Evolutionary conservation across 2,113 vertebrate species (phyloP), one percentile per base, ranked within the genome.

Genomic region (Tonatia bakeri): DNA sequence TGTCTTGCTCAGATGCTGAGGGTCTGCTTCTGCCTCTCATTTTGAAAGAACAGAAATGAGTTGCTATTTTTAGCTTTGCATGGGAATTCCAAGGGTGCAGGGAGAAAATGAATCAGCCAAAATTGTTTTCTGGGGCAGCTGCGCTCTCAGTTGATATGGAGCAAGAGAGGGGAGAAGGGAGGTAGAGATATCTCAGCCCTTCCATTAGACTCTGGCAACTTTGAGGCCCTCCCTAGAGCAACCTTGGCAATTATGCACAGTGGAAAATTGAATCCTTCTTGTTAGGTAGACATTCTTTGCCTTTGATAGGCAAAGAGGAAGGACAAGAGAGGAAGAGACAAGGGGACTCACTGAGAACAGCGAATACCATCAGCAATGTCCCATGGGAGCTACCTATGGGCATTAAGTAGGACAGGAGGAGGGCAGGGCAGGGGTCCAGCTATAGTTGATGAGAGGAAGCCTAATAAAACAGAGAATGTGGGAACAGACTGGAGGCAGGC

Each of bases 1-100:
- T 83, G 92, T 45, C 67, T 81, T 43, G 52, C 56, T 47, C 45
- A 24, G 82, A n/a, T 28, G 22, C 38, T 4, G 17, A 59, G 54
- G 80, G 52, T 12, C 81, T 52, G 45, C 40, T n/a, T 85, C 94
- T 91, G 45, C 5, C 54, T 84, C 94, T 73, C 31, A 2, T 47
- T 88, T 69, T 79, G 59, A 82, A 52, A 82, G 45, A 84, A 73
- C 54, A 94, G 73, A 88, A 45, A 45, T 7, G 38, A 45, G 65
- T 54, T 89, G 69, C 90, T 95, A 87, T 96, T 97, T 96, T 97
- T 93, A 97, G 87, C 56, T 90, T 75, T 97, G 79, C 90, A 20
- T 80, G 80, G 87, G 87, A 96, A 97, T 96, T 96, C 77, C 0
- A 2, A 96, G 83, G 64, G 54, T 90, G n/a, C n/a, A 28, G 76